Percentiles rank a stretch among this genome's conserved stretches.
phyloP scores from a whole-genome alignment of 1,140 invertebrate species.

The Muscidifurax raptorellus region DNA sequence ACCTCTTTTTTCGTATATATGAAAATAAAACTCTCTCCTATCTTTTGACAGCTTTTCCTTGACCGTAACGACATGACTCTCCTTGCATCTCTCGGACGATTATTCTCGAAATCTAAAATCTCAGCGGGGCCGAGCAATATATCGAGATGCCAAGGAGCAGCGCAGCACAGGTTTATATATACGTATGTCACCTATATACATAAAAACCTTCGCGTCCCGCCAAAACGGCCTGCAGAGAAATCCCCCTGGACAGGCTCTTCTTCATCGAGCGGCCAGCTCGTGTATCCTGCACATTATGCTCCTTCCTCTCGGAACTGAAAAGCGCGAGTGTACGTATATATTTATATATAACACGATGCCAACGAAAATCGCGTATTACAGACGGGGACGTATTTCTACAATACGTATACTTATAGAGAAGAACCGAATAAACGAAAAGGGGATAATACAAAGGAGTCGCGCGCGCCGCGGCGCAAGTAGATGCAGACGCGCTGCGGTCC shows the following conservation, averaged over 20 bases:
- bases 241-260: not conserved
- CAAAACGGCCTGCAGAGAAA: not conserved
- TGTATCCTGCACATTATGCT: not conserved
- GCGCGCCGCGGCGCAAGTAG: conserved; percentile 14
- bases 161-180: too few species aligned
- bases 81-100: too few species aligned
- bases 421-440: not conserved
- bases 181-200: not conserved
- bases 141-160: not conserved
- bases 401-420: not conserved
- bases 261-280: not conserved
- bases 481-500: conserved; percentile 54
- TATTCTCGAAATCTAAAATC: too few species aligned
- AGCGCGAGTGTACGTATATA: not conserved
- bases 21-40: not conserved
- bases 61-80: too few species aligned
- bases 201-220: not conserved
- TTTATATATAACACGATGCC: too few species aligned
- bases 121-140: not conserved
- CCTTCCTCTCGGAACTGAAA: not conserved
- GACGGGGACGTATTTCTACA: too few species aligned
- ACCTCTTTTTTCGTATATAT: not conserved
- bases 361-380: not conserved
- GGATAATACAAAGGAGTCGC: not conserved
- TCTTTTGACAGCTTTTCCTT: not conserved